Evolutionary conservation across 1,140 invertebrate genomes (phyloP).

Genomic region (Chlorops oryzae): DNA sequence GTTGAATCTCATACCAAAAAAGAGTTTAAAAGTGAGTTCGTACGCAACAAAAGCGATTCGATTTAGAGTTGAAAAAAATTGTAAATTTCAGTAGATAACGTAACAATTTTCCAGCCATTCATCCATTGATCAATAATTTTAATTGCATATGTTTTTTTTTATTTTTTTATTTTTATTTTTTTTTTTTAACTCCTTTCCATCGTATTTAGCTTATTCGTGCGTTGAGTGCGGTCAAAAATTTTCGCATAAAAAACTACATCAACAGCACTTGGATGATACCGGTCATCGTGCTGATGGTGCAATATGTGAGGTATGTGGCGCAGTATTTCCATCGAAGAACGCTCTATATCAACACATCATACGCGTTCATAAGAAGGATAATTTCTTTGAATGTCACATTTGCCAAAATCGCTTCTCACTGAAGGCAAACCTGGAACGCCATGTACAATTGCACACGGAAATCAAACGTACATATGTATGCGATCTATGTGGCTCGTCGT

Average conservation of each 20-base stretch:
- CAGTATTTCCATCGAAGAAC: slow-evolving; percentile 39
- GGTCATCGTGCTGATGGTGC: slow-evolving; percentile 43
- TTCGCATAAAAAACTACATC: slow-evolving; percentile 40
- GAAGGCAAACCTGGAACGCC: slow-evolving; percentile 44
- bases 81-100: slow-evolving; percentile 37
- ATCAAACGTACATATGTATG: slow-evolving; percentile 45
- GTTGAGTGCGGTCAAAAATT: slow-evolving; percentile 42
- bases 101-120: background rate
- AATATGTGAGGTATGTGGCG: slow-evolving; percentile 44
- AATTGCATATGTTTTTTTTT: background rate
- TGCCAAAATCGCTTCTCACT: slow-evolving; percentile 46
- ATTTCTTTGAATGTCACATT: slow-evolving; percentile 47
- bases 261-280: slow-evolving; percentile 42
- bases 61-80: background rate
- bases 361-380: slow-evolving; percentile 41
- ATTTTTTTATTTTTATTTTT: background rate
- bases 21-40: slow-evolving; percentile 47
- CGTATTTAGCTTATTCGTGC: slow-evolving; percentile 33
- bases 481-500: slow-evolving; percentile 45
- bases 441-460: slow-evolving; percentile 46
- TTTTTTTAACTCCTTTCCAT: background rate
- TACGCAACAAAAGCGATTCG: slow-evolving; percentile 4
- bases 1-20: slow-evolving; percentile 46
- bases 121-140: background rate
- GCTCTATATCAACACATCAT: slow-evolving; percentile 44